These are phyloP conservation scores for Gymnosoma rotundatum DNA, from an alignment of 2,888 invertebrate genomes.

Conservation along the genomic window DNA sequence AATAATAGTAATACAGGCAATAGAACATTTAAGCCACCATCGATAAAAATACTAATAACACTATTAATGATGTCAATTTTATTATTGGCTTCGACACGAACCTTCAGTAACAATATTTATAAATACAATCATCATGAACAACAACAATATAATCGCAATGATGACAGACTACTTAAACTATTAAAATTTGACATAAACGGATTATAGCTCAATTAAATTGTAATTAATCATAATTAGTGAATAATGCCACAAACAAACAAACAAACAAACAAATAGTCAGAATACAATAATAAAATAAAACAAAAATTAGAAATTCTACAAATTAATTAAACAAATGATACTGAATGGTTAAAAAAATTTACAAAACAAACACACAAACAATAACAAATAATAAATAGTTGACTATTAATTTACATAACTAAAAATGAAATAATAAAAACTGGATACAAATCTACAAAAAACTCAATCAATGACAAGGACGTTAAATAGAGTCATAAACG, in stretches of 20 bases:
- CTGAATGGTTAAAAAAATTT: neutral
- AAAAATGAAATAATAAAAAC: neutral
- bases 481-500: no score
- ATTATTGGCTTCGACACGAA: conserved; percentile 70
- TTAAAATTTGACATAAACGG: conserved; percentile 62
- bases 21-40: conserved; percentile 54
- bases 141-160: conserved; percentile 50
- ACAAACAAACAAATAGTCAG: neutral
- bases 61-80: conserved; percentile 73
- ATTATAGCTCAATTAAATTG: conserved; percentile 71
- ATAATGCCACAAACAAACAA: neutral
- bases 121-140: conserved; percentile 45
- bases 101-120: conserved; percentile 35
- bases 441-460: neutral
- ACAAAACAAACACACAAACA: neutral
- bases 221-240: conserved; percentile 65
- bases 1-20: conserved; percentile 71
- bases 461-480: no score
- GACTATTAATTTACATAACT: conserved; percentile 25
- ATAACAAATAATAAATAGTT: conserved; percentile 31
- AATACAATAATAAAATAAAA: conserved; percentile 22
- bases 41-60: conserved; percentile 74
- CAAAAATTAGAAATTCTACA: conserved; percentile 42
- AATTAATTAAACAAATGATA: conserved; percentile 44
- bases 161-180: conserved; percentile 60